These are phyloP conservation scores for Dolichoris vasculosae DNA, from an alignment of 1,140 invertebrate genomes.

Conservation along the genomic window DNA sequence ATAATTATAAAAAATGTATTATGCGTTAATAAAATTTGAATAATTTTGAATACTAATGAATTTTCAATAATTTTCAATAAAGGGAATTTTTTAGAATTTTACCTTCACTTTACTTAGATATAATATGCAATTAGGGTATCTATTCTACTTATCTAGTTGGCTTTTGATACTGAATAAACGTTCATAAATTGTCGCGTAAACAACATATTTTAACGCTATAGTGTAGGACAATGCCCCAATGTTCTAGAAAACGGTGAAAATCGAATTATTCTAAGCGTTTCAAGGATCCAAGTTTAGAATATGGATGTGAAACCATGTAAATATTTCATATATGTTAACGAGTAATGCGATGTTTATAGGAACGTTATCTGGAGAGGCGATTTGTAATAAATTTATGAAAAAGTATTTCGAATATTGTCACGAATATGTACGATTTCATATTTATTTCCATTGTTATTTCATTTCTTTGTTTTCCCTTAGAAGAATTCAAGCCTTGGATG, in stretches of 20 bases:
- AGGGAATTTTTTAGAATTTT: neutral
- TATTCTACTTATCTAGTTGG: neutral
- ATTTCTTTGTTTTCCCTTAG: neutral
- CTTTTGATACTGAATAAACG: neutral
- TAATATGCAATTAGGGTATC: neutral
- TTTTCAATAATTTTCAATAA: no score
- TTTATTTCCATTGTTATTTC: neutral
- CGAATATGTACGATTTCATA: neutral
- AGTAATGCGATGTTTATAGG: no score
- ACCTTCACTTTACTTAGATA: neutral
- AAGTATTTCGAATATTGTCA: neutral
- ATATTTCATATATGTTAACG: no score
- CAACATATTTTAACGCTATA: neutral
- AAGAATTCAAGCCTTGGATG: neutral
- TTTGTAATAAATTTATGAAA: no score
- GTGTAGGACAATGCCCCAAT: neutral
- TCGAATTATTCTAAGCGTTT: neutral
- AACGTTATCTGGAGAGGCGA: no score
- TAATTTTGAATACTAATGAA: no score
- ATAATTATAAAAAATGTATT: no score
- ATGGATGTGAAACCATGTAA: no score
- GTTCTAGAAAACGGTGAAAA: neutral
- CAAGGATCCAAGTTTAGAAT: neutral
- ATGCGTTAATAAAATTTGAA: no score
- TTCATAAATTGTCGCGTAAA: neutral